Evolutionary conservation across 2,113 vertebrate species (phyloP), one percentile per base, ranked within the genome.

Genomic region (Marmota monax): DNA sequence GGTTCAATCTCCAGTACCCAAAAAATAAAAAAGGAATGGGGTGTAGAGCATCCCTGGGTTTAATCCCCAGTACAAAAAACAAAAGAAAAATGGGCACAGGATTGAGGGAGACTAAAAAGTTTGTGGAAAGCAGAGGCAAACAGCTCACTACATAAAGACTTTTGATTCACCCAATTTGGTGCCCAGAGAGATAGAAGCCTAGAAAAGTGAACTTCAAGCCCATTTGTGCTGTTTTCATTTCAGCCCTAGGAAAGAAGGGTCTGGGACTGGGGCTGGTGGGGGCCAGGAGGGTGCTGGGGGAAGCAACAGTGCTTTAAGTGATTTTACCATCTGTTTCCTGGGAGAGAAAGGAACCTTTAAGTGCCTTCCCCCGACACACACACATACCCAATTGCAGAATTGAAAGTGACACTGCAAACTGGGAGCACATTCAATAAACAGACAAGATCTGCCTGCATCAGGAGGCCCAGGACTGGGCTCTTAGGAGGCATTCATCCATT

Each of bases 301-400:
- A 76, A 72, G 63, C 42, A 70, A 42, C 37, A 9, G n/a, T n/a
- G 13, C 58, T 90, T 76, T 74, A 69, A 69, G 42, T 48, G 69
- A 63, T 80, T 93, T 45, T n/a, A 73, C 72, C 90, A 88, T 96
- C 84, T 95, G 67, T 88, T 97, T 97, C 79, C 79, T 58, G 63
- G 56, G 22, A 11, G 22, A 61, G 51, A 48, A 4, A 72, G 56
- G n/a, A 69, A 22, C 51, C n/a, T 89, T 25, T 45, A 9, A 56
- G 53, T 22, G 61, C 37, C 32, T 56, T 61, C 58, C 58, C 22
- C 22, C 3, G 2, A 51, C 63, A 42, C 77, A 56, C 58, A 32
- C 37, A 6, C 18, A 53, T 69, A 51, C 51, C 56, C 32, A 82
- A n/a, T 12, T 74, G 89, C 87, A 96, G 87, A 97, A 93, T 51